Percentiles rank a stretch among this genome's conserved stretches.
Evolutionary conservation across 2,888 invertebrate genomes (phyloP).

Genomic region (Isotomurus palustris): DNA sequence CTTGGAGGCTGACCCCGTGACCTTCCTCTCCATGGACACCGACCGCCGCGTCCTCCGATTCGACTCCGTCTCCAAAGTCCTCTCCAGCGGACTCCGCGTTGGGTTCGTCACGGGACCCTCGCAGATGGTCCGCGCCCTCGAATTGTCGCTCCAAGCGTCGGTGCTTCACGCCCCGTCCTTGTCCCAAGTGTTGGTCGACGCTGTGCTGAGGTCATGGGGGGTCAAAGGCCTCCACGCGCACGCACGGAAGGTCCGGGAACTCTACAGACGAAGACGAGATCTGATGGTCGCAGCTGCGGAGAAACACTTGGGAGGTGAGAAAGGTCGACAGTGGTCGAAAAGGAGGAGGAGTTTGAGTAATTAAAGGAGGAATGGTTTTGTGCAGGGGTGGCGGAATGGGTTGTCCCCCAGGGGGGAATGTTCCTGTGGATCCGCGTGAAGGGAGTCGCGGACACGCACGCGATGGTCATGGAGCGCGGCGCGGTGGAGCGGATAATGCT

Average conservation of each 20-base stretch:
- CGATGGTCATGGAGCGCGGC: conserved; percentile 67
- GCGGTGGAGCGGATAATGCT: conserved; percentile 63
- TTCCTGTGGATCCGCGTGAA: conserved; percentile 71
- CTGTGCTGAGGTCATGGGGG: conserved; percentile 59
- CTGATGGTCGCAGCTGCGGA: conserved; percentile 59
- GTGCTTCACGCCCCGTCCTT: conserved; percentile 61
- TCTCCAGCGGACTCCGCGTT: conserved; percentile 65
- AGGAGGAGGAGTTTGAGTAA: no score
- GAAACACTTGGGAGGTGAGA: conserved; percentile 57
- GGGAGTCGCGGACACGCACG: conserved; percentile 65
- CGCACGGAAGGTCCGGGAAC: conserved; percentile 56
- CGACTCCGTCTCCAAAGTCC: conserved; percentile 72
- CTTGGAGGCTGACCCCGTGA: conserved; percentile 57
- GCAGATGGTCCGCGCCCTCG: conserved; percentile 60
- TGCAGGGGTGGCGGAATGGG: conserved; percentile 62
- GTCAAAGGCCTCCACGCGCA: conserved; percentile 60
- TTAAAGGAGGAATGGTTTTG: no score
- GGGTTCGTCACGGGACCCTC: conserved; percentile 70
- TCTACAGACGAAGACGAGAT: conserved; percentile 63
- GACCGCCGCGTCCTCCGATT: conserved; percentile 71
- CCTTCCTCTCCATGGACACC: conserved; percentile 68
- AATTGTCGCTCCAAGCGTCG: conserved; percentile 67
- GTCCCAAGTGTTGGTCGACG: conserved; percentile 60
- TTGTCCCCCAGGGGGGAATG: conserved; percentile 66
- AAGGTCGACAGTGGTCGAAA: no score